Evolutionary conservation across 2,113 vertebrate genomes (phyloP), one percentile per base, ranked within the genome.

Genomic region (Halichoerus grypus): DNA sequence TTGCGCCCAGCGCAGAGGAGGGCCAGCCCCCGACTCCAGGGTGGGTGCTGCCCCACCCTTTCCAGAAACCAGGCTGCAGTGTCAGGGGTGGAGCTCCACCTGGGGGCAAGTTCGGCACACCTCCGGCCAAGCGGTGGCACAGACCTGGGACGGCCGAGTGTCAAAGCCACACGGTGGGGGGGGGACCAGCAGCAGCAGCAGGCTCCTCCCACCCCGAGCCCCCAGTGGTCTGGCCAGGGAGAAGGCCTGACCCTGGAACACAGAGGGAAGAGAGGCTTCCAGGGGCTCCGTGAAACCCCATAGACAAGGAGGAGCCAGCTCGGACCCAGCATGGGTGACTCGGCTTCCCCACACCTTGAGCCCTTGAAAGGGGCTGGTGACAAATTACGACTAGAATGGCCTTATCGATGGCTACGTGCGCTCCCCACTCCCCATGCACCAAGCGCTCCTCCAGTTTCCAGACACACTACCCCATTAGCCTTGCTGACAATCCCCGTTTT

Each of bases 201-300:
- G 7, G 16, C 21, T 31, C 22, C 3, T 0, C 10, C 33, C 11
- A 3, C 18, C 24, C 5, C 0, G 0, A 15, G 21, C 21, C 19
- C 26, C 21, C 91, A 3, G 21, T 3, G 8, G 31, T 51, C 76
- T 28, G 28, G 22, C 49, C 63, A 39, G 5, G 36, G 21, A 67
- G 63, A 36, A 49, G 46, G 4, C 36, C 67, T 51, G 49, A 51
- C 65, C 31, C 57, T 63, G 69, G n/a, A 33, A 31, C n/a, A 59
- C n/a, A 93, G 49, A 12, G 10, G 39, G 65, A 42, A 55, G 49
- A 36, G 11, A 46, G 49, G 36, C 7, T 77, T 16, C 24, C 4
- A 3, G 28, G 26, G 7, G n/a, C 42, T 49, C 39, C 33, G 1
- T 3, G 21, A 51, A 31, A 8, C 4, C 77, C 51, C 33, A 8